Base-by-base conservation (phyloP, 2,888 invertebrate species). In the Mycogona germanica region DNA sequence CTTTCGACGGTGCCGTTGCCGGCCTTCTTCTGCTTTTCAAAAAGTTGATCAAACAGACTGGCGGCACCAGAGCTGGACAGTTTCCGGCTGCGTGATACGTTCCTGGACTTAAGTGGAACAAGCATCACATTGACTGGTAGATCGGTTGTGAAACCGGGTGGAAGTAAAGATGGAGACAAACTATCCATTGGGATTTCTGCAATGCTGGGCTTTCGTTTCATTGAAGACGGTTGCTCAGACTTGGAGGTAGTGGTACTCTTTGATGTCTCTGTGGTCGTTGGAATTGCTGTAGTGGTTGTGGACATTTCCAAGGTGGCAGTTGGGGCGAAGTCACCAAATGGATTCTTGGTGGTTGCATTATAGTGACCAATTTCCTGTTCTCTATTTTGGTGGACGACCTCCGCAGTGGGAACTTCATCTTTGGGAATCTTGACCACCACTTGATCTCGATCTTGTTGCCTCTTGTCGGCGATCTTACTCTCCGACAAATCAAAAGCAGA, bases 141-240 rank as follows among this genome's bases (percentile, higher is more conserved):
- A 23, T 53, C 53, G 5, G 53, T 48, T n/a, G 35, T 29, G 26
- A 48, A 47, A 28, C 53, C 48, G 26, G 51, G 42, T 7, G 51
- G 51, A 3, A 53, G 14, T 12, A 53, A 28, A 26, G 37, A 9
- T 12, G 37, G 28, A 21, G 48, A 38, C 17, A 53, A 29, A 23
- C 41, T 48, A 28, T 53, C 47, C 4, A 41, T 53, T 48, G 53
- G 40, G 21, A 48, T 37, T n/a, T 7, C n/a, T 38, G n/a, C 28
- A n/a, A n/a, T n/a, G n/a, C 35, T 32, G 9, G 35, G 35, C 9
- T 32, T 32, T 12, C n/a, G 35, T 9, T 9, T n/a, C 9, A n/a
- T 32, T 32, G 35, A 32, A 32, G 35, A 32, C 7, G 12, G 9
- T 21, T 14, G 9, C 41, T 12, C 12, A 12, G 41, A 19, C 7